These are phyloP conservation scores for Alectoris magna DNA, from an alignment of 2,797 vertebrate species.

Conservation along the genomic window DNA sequence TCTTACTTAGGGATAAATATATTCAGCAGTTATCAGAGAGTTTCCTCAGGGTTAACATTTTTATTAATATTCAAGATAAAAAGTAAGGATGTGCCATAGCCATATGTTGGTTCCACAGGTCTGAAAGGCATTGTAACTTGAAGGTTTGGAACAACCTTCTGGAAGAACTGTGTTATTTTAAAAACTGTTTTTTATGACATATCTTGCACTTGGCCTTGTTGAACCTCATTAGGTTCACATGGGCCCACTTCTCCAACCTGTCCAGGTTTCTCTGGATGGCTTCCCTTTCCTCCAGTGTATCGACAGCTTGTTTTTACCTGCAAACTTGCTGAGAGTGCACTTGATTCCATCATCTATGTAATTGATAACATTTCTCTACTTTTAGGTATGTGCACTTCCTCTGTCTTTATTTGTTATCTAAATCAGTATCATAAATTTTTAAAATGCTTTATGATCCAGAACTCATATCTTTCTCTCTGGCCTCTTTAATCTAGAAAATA, in stretches of 20 bases:
- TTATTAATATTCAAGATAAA: background rate
- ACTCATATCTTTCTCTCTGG: background rate
- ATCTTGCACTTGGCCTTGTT: background rate
- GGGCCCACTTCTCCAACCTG: no score
- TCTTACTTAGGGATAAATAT: background rate
- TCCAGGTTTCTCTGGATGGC: no score
- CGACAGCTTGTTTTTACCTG: no score
- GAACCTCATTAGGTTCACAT: no score
- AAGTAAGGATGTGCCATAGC: background rate
- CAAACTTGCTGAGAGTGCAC: no score
- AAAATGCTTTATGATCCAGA: background rate
- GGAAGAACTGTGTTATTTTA: background rate
- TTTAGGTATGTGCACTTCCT: accelerated
- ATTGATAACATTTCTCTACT: background rate
- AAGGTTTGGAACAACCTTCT: background rate
- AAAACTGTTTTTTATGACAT: background rate
- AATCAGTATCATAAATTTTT: background rate
- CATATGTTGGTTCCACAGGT: background rate
- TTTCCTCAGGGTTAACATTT: background rate
- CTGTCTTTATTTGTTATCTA: background rate
- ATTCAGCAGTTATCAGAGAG: background rate
- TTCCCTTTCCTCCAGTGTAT: no score
- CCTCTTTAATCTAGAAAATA: background rate
- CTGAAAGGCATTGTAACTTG: accelerated
- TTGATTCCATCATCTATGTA: no score